These are phyloP conservation scores for Julus scanicus DNA, from an alignment of 2,888 invertebrate genomes.

Conservation along the genomic window DNA sequence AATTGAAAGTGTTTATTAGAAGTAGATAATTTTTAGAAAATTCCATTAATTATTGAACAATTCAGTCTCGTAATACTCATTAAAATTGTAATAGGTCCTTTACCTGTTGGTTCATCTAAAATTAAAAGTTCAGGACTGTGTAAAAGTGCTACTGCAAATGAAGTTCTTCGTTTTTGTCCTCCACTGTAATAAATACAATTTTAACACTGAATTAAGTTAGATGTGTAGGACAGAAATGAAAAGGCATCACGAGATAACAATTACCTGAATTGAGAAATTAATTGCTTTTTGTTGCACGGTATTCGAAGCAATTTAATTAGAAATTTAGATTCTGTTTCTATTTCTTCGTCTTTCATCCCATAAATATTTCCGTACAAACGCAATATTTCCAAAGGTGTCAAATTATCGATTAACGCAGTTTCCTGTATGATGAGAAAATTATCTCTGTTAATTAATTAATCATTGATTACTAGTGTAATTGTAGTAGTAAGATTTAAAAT, in stretches of 20 bases:
- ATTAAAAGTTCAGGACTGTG: constrained; percentile 92
- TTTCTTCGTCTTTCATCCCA: background rate
- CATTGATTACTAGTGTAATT: too few relatives aligned
- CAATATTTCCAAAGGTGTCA: background rate
- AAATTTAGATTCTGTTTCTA: constrained; percentile 5
- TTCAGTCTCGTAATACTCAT: too few relatives aligned
- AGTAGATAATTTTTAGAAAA: too few relatives aligned
- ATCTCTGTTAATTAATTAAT: background rate
- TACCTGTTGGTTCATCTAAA: constrained; percentile 84
- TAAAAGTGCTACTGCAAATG: constrained; percentile 90
- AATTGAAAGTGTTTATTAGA: too few relatives aligned
- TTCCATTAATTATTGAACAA: too few relatives aligned
- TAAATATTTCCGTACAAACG: constrained; percentile 15
- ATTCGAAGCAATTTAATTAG: background rate
- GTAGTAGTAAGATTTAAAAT: background rate
- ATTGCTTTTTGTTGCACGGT: background rate
- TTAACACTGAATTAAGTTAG: too few relatives aligned
- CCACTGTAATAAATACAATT: constrained; percentile 75
- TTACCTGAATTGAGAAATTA: constrained; percentile 1
- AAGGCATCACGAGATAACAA: background rate
- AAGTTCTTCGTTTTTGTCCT: constrained; percentile 89
- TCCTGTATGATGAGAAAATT: background rate
- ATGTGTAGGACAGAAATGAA: too few relatives aligned
- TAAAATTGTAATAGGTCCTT: too few relatives aligned
- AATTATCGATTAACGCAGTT: background rate